Evolutionary conservation across 2,113 vertebrate species (phyloP).

Genomic region (Aegithalos caudatus): DNA sequence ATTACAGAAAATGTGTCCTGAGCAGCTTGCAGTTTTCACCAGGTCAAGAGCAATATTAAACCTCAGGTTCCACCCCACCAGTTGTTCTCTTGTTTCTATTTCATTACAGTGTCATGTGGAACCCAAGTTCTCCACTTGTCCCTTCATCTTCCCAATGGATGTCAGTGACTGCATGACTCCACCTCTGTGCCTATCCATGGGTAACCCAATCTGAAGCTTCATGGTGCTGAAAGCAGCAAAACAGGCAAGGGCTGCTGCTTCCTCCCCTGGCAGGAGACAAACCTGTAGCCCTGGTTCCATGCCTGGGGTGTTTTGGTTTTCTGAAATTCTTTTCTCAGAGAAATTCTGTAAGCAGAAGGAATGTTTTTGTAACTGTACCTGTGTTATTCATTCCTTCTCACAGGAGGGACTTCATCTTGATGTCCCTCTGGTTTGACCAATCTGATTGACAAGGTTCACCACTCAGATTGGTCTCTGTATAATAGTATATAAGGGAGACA

Average conservation of each 20-base stretch:
- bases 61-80: not conserved
- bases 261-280: not conserved
- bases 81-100: not conserved
- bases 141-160: not conserved
- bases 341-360: too few species aligned
- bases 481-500: too few species aligned
- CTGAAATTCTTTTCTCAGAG: too few species aligned
- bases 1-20: not conserved
- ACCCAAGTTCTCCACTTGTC: not conserved
- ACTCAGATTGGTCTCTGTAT: too few species aligned
- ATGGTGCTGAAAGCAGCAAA: not conserved
- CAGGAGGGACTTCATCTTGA: too few species aligned
- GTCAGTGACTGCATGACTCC: not conserved
- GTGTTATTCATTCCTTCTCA: too few species aligned
- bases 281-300: too few species aligned
- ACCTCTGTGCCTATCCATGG: not conserved
- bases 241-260: not conserved
- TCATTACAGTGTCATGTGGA: not conserved
- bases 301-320: too few species aligned
- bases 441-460: too few species aligned
- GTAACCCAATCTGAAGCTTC: not conserved
- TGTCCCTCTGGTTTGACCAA: too few species aligned
- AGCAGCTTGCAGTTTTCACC: not conserved
- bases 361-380: too few species aligned
- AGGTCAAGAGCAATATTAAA: not conserved